Conservation (phyloP, 2,888 invertebrate species). For the Drosophila paramelanica region DNA sequence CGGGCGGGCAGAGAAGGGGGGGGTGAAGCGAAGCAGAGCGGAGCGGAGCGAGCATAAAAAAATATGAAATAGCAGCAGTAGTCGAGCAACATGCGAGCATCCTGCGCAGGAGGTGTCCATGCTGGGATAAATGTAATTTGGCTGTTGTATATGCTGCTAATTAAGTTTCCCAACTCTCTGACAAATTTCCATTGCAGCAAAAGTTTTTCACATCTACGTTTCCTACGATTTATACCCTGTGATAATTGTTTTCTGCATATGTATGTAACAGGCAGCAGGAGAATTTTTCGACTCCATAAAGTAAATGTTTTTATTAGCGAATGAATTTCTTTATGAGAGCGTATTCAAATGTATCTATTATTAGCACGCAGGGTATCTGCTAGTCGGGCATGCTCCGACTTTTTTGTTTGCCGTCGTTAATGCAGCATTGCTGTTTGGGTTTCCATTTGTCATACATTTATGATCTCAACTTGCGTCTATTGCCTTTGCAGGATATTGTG, state of each 20-base stretch:
- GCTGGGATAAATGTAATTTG: slow-evolving; percentile 64
- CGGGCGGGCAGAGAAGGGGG: neutral
- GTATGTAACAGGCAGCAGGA: too few relatives aligned
- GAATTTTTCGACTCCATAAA: too few relatives aligned
- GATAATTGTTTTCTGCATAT: too few relatives aligned
- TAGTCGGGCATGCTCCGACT: too few relatives aligned
- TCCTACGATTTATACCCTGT: neutral
- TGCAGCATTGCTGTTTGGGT: too few relatives aligned
- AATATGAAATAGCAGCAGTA: neutral
- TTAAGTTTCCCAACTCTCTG: slow-evolving; percentile 55
- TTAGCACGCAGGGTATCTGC: too few relatives aligned
- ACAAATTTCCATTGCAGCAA: slow-evolving; percentile 15
- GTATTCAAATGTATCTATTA: too few relatives aligned
- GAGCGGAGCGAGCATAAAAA: neutral
- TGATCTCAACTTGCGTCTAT: neutral
- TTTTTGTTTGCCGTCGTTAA: too few relatives aligned
- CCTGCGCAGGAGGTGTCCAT: slow-evolving; percentile 27
- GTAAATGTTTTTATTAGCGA: too few relatives aligned
- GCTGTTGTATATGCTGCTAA: slow-evolving; percentile 50
- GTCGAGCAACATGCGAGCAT: neutral
- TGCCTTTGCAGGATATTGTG: slow-evolving; percentile 83
- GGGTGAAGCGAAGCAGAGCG: neutral
- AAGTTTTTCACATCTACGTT: slow-evolving; percentile 44
- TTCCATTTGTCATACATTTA: too few relatives aligned
- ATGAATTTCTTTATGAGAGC: too few relatives aligned